Conservation (phyloP, 2,113 vertebrate genomes). For the Spermophilus dauricus region DNA sequence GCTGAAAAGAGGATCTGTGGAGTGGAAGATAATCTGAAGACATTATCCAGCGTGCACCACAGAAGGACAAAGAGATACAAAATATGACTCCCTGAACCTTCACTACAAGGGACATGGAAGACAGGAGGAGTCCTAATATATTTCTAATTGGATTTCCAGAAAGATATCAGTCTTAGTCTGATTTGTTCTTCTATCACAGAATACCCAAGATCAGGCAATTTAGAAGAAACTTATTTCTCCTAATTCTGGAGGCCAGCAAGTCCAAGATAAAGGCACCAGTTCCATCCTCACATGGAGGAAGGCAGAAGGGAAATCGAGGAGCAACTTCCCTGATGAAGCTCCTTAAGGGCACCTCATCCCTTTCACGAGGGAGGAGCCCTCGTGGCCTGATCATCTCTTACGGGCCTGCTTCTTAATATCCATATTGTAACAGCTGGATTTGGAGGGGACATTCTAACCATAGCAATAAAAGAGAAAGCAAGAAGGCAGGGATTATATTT, state of each 20-base stretch:
- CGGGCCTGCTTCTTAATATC: too few relatives aligned
- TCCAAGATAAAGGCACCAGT: not conserved
- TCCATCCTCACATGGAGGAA: not conserved
- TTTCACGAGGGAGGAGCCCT: not conserved
- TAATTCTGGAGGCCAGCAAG: not conserved
- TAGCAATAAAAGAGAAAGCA: not conserved
- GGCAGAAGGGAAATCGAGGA: not conserved
- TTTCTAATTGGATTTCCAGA: not conserved
- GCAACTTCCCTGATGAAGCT: not conserved
- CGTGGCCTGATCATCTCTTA: not conserved
- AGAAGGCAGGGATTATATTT: not conserved
- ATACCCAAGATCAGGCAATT: not conserved
- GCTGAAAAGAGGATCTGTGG: not conserved
- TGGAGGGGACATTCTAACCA: not conserved
- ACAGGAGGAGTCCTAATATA: too few relatives aligned
- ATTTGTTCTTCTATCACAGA: not conserved
- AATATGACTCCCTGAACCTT: not conserved
- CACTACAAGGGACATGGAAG: not conserved
- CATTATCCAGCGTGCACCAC: not conserved
- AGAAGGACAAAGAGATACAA: not conserved
- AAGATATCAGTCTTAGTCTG: not conserved
- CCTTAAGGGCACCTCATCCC: not conserved
- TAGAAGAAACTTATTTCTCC: not conserved
- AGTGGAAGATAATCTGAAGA: not conserved
- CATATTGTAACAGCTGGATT: not conserved